Base-by-base conservation (phyloP, 2,888 invertebrate species). In the Cordilura impudica region DNA sequence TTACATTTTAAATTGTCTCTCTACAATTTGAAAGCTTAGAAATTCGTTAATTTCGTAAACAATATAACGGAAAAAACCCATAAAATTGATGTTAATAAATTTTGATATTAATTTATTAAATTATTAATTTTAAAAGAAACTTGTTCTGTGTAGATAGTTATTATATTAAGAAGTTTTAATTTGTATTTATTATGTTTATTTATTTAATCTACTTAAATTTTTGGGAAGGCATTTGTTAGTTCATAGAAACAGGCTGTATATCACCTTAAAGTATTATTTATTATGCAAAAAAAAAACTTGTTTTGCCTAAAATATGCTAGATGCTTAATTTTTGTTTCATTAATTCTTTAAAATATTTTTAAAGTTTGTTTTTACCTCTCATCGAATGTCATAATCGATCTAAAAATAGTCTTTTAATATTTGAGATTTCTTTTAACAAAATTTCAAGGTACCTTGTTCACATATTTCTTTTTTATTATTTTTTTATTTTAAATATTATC, bases 1-100 rank as follows among this genome's bases (percentile, higher is more conserved):
- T 45, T 56, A 56, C 56, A 79, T 75, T 71, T 16, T 61, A 19
- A 67, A 26, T 16, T 66, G 53, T 66, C 70, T 71, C 12, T 61
- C 23, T 49, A 66, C 53, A 78, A 60, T 70, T 67, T n/a, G n/a
- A n/a, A n/a, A 71, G 18, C 26, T 29, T 18, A 31, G 45, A 4
- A 63, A 56, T 12, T 53, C 14, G 12, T 54, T 29, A 26, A 14
- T n/a, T n/a, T n/a, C n/a, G n/a, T n/a, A n/a, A n/a, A n/a, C 12
- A 31, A 31, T 31, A 10, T 31, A 3, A 6, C 2, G 8, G 2
- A 6, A 31, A 31, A 10, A 31, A 31, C 2, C 12, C 31, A n/a
- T n/a, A n/a, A n/a, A 39, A n/a, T n/a, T 39, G 4, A 39, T n/a
- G n/a, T n/a, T 39, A 39, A 39, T 39, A 39, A 39, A 39, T 39